Percentiles rank a stretch among this genome's conserved stretches.
Evolutionary conservation across 2,888 invertebrate genomes (phyloP).

Genomic region (Gandaritis pyraliata): DNA sequence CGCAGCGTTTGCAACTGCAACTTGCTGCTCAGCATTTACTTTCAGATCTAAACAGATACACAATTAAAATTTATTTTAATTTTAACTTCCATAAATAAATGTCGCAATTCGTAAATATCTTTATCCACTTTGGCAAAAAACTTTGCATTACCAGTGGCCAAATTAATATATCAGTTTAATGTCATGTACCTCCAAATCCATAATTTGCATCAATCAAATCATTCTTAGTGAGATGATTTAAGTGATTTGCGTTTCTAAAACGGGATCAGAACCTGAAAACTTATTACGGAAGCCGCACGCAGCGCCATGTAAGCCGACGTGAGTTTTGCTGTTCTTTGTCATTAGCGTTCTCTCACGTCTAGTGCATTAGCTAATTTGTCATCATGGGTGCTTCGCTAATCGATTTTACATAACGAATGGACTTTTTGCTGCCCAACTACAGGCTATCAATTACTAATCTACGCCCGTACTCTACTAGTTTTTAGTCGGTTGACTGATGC

Average conservation of each 20-base stretch:
- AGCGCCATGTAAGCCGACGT: slow-evolving; percentile 63
- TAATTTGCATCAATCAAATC: no score
- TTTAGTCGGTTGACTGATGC: slow-evolving; percentile 13
- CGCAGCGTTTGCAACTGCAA: neutral
- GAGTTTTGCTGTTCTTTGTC: slow-evolving; percentile 66
- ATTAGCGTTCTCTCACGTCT: slow-evolving; percentile 78
- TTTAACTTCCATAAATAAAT: no score
- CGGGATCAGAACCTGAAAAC: no score
- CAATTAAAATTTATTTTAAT: no score
- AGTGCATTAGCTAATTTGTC: slow-evolving; percentile 77
- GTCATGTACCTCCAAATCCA: no score
- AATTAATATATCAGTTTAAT: no score
- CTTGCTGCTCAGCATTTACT: neutral
- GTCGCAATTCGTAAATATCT: no score
- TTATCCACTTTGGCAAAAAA: no score
- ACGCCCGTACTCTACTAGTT: slow-evolving; percentile 32
- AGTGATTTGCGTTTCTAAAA: no score
- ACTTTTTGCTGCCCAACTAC: slow-evolving; percentile 30
- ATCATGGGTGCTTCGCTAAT: slow-evolving; percentile 60
- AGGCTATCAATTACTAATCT: slow-evolving; percentile 37
- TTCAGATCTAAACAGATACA: no score
- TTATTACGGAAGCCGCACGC: neutral
- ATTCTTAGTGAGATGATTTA: no score
- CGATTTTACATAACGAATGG: slow-evolving; percentile 51
- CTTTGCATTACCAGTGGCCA: no score